Base-by-base conservation (phyloP, 2,797 vertebrate species). In the Enteromius viviparus region DNA sequence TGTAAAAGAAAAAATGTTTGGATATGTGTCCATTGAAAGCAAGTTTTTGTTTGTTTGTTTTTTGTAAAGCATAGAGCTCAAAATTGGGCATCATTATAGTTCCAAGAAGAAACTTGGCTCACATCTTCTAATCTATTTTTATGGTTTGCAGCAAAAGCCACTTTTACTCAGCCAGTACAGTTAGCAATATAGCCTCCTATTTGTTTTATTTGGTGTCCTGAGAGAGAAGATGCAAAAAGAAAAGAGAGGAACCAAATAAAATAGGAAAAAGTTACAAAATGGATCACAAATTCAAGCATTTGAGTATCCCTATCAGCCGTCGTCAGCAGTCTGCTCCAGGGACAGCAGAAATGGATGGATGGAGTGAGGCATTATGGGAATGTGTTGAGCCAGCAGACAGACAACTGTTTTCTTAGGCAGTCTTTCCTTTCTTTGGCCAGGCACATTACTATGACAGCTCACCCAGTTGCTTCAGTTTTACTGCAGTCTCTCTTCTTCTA, bases 401-500 rank as follows among this genome's bases (percentile, higher is more conserved):
- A 26, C 76, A 66, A 74, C 69, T 29, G 51, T 68, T 82, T 82
- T 82, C 34, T 76, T 82, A 45, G 70, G 45, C 55, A 76, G 62
- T 66, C 60, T 75, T 47, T 80, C 64, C 29, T 75, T 70, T 34
- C 23, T 12, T 47, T 65, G 11, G 4, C 58, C 84, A 51, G 76
- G 78, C 76, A 87, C 86, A 92, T 91, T 91, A 89, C 76, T 87
- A 83, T 40, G 47, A 2, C 68, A 71, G 71, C 84, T 85, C 86
- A 87, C 64, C 34, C 23, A 84, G 83, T 82, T 66, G 53, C 87
- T 37, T 51, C 83, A 85, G 83, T 86, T 89, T 87, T 83, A 86
- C 78, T 85, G 86, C 83, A 90, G 87, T 58, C 85, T 89, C 83
- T 82, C 65, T 7, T 90, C 84, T 87, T 83, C 87, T 90, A 90